Evolutionary conservation across 2,888 invertebrate genomes (phyloP), one percentile per base, ranked within the genome.

Genomic region (Cephus spinipes): DNA sequence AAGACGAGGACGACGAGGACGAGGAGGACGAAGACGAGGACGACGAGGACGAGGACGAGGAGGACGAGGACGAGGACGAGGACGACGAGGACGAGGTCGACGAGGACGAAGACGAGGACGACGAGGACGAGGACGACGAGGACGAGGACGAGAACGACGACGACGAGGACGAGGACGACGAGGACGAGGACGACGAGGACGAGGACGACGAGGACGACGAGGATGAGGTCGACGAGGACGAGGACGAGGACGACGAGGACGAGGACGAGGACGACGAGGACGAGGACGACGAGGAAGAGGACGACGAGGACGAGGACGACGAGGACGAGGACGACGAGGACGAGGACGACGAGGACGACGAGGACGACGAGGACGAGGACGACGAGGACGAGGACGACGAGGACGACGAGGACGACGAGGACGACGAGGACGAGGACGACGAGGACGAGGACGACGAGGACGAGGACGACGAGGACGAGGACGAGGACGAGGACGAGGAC

Each of bases 251-350:
- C 68, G 68, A 68, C 12, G 68, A 68, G 12, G 68, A 68, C 68
- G 68, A 68, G 68, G 68, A 68, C 68, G 68, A 68, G 68, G 68
- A 68, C 68, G 68, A 68, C 12, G 68, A 68, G 12, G 68, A 68
- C 68, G 68, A 68, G 76, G 68, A 80, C 74, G 69, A 68, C 68
- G 68, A 68, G 68, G 68, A 71, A 69, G 35, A 34, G 71, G 79
- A 68, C 68, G 68, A 12, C 73, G 73, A 55, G 75, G 32, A 73
- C 76, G 71, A 68, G 68, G 68, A 68, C 68, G 68, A 68, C 68
- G 68, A 68, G 68, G 68, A 68, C 68, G 68, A 68, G 68, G 68
- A 68, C 68, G 68, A 68, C 12, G 68, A 68, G 12, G 68, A 68
- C 68, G 68, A 68, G 68, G 68, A 68, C 68, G 40, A 32, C 34